These are phyloP conservation scores for Ailurus styani DNA, from an alignment of 2,113 vertebrate genomes.

Conservation along the genomic window DNA sequence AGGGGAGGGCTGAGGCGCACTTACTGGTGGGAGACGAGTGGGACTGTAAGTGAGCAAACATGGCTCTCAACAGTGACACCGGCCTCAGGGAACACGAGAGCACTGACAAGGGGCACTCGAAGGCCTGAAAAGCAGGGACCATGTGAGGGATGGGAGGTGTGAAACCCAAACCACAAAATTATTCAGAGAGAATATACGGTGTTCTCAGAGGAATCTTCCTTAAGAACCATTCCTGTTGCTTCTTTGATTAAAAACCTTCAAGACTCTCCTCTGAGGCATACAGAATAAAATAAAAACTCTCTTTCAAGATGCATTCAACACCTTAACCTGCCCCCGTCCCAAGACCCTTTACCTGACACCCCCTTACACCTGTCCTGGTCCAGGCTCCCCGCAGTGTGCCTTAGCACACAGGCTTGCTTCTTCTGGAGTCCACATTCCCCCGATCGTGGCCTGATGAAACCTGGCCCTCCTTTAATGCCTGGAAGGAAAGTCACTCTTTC, in stretches of 20 bases:
- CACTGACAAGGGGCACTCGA: accelerated
- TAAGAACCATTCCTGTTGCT: background rate
- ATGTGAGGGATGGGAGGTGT: background rate
- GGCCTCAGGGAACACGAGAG: background rate
- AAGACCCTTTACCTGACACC: background rate
- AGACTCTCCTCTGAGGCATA: background rate
- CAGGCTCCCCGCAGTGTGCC: accelerated
- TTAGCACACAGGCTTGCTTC: background rate
- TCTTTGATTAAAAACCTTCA: background rate
- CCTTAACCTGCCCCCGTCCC: no score
- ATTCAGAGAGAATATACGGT: background rate
- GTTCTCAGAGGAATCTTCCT: background rate
- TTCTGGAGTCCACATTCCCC: no score
- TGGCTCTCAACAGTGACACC: background rate
- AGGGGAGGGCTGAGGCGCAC: no score
- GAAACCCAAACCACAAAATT: background rate
- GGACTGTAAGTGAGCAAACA: background rate
- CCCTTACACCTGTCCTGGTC: background rate
- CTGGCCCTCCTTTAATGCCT: background rate
- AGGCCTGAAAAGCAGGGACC: background rate
- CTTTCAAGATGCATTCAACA: background rate
- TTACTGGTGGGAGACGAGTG: accelerated
- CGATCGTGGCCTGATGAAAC: background rate
- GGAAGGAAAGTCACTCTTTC: background rate
- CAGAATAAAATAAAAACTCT: background rate